Base-by-base conservation (phyloP, 2,888 invertebrate species). In the Torymus tubicola region DNA sequence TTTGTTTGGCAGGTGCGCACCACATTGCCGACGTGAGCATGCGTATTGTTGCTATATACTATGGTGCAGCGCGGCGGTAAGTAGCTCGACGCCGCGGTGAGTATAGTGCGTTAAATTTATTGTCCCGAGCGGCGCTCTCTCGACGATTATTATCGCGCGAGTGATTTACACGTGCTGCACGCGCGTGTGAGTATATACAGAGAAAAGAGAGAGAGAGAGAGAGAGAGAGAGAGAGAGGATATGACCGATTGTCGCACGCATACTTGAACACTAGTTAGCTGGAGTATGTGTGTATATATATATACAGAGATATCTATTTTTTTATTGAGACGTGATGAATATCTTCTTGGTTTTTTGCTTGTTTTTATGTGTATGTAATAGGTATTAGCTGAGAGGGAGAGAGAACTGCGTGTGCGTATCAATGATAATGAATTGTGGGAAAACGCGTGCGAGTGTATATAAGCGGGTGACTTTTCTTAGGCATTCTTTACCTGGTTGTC, bases 91-190 rank as follows among this genome's bases (percentile, higher is more conserved):
- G n/a, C n/a, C n/a, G 64, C n/a, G 8, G 64, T 13, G 57, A 64
- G 64, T n/a, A n/a, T n/a, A n/a, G n/a, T n/a, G n/a, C n/a, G n/a
- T n/a, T n/a, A 52, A 70, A 65, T 79, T 79, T 79, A 79, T 79
- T 69, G 74, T 74, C 64, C 42, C 31, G 31, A 3, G 31, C 31
- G n/a, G 31, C 31, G 31, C 31, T 3, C 18, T 42, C 31, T 61
- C 68, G 67, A 61, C 67, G 72, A 72, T 78, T 60, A 68, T 72
- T 78, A 78, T 78, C 73, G 55, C 53, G 11, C 2, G 57, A 61
- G 67, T 79, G 73, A 79, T 74, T 73, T 69, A 73, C 24, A 31
- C n/a, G 14, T 68, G 64, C 16, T 8, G 31, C 8, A 31, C 8
- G 31, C 5, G 8, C 31, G 31, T 8, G 31, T 31, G 24, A 24